A percentile compares a stretch with the other conserved stretches of the same genome.
Evolutionary conservation across 1,140 invertebrate genomes (phyloP).

Genomic region (Dinoponera quadriceps): DNA sequence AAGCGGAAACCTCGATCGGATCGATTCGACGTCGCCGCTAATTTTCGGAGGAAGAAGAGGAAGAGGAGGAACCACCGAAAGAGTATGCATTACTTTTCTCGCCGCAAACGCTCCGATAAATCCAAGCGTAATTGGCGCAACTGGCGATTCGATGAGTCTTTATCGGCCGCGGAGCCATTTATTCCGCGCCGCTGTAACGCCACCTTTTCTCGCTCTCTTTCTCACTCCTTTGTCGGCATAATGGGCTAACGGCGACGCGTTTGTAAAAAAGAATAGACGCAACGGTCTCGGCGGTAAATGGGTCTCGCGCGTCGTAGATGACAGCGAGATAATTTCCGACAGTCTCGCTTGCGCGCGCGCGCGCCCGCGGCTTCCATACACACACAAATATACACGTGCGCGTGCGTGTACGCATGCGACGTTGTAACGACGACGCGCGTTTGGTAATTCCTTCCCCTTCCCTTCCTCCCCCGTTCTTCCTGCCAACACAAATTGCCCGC

Average conservation of each 20-base stretch:
- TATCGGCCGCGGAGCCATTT: conserved; percentile 24
- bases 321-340: conserved; percentile 68
- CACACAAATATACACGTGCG: background rate
- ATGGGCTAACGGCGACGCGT: conserved; percentile 55
- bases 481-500: conserved; percentile 50
- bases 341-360: conserved; percentile 10
- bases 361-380: background rate
- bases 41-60: conserved; percentile 8
- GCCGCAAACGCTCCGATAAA: conserved; percentile 26
- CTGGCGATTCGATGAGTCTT: conserved; percentile 37
- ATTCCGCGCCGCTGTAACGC: conserved; percentile 24
- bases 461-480: too few species aligned
- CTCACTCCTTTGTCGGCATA: conserved; percentile 31
- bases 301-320: conserved; percentile 54
- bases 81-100: conserved; percentile 46
- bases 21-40: conserved; percentile 5
- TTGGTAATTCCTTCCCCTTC: conserved; percentile 3
- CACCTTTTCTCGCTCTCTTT: conserved; percentile 15
- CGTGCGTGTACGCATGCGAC: conserved; percentile 8
- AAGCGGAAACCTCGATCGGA: background rate
- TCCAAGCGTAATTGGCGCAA: conserved; percentile 55
- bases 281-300: conserved; percentile 65
- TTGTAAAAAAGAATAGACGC: conserved; percentile 55
- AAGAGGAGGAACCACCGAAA: background rate
- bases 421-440: background rate